phyloP scores from a whole-genome alignment of 2,888 invertebrate genomes.

The Muschampia plurimacula region DNA sequence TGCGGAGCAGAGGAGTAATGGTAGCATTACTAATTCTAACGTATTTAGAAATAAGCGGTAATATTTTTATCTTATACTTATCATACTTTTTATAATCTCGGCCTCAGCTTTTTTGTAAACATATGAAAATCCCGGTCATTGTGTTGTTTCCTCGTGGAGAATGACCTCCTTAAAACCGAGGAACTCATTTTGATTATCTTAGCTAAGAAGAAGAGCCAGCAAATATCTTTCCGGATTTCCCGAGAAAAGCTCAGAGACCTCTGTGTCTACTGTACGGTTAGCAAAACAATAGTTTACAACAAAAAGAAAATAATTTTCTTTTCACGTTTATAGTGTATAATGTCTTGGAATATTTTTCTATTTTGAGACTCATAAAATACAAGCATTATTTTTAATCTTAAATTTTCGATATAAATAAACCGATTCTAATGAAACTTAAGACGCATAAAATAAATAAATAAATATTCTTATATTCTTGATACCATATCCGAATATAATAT shows the following conservation, averaged over 20 bases:
- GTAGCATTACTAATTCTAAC: no score
- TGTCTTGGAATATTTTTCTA: no score
- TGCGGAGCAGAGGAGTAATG: no score
- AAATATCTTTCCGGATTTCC: slow-evolving; percentile 21
- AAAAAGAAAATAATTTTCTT: not conserved
- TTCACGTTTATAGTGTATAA: not conserved
- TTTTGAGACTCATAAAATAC: no score
- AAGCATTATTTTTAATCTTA: no score
- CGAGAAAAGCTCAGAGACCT: not conserved
- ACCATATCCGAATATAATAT: no score
- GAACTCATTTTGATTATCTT: slow-evolving; percentile 33
- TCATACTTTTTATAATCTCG: not conserved
- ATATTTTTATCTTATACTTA: not conserved
- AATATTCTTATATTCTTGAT: no score
- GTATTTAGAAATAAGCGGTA: not conserved
- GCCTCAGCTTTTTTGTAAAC: not conserved
- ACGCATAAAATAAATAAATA: no score
- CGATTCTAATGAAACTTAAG: no score
- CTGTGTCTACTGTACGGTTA: not conserved
- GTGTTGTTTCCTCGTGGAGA: slow-evolving; percentile 16
- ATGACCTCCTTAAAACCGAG: slow-evolving; percentile 12
- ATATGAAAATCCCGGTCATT: not conserved
- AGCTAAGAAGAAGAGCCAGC: slow-evolving; percentile 27
- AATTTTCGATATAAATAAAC: no score
- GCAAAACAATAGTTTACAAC: not conserved